Evolutionary conservation across 2,113 vertebrate species (phyloP).

Genomic region (Archilochus colubris): DNA sequence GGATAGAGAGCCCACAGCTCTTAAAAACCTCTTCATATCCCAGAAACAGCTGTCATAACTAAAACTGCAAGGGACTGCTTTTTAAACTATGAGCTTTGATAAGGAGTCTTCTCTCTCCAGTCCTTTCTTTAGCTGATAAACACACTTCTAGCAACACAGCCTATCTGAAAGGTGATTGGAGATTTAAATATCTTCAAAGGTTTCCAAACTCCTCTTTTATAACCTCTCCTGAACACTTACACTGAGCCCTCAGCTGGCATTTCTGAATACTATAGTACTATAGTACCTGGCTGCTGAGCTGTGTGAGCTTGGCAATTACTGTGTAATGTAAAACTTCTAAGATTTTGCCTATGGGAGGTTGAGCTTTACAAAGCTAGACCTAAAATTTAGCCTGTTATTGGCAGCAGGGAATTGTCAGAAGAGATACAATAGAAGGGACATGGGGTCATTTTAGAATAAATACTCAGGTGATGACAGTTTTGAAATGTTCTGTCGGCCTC

Average conservation of each 20-base stretch:
- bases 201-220: neutral
- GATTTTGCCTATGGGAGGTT: neutral
- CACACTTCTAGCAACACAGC: constrained; percentile 9
- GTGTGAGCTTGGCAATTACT: neutral
- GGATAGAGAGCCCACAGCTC: constrained; percentile 63
- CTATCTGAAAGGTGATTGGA: constrained; percentile 40
- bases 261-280: neutral
- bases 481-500: neutral
- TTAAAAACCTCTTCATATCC: constrained; percentile 67
- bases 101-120: constrained; percentile 48
- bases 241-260: neutral
- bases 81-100: constrained; percentile 51
- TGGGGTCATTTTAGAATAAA: constrained; percentile 2
- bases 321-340: neutral
- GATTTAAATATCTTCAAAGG: constrained; percentile 29
- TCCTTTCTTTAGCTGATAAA: constrained; percentile 22
- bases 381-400: constrained; percentile 20
- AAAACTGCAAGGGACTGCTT: constrained; percentile 43
- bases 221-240: neutral
- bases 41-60: constrained; percentile 71
- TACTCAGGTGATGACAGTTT: neutral
- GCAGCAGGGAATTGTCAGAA: neutral
- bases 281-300: neutral
- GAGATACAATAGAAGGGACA: neutral
- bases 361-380: neutral